These are phyloP conservation scores for Megalops cyprinoides DNA, from an alignment of 2,797 vertebrate species.

Conservation along the genomic window DNA sequence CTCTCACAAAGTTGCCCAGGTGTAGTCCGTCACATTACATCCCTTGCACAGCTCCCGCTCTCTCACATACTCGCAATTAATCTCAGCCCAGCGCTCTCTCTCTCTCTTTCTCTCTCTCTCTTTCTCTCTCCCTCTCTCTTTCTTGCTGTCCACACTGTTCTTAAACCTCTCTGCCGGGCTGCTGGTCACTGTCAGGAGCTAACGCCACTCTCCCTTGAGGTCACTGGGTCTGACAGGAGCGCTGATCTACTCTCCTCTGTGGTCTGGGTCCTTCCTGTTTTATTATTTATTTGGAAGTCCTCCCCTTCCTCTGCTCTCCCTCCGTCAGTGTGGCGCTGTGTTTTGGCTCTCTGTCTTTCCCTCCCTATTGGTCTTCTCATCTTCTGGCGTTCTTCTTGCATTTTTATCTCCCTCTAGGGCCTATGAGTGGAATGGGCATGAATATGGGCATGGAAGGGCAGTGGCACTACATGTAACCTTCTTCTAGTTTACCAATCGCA, in stretches of 20 bases:
- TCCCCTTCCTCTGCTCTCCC: conserved; percentile 39
- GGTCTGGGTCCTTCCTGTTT: neutral
- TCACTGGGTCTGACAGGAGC: neutral
- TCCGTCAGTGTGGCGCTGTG: conserved; percentile 44
- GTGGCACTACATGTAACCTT: conserved; percentile 99
- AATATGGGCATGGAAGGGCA: conserved; percentile 99
- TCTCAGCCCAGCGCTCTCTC: too few species aligned
- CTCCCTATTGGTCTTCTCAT: conserved; percentile 81
- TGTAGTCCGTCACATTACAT: neutral
- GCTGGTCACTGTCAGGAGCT: neutral
- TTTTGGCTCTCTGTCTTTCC: conserved; percentile 63
- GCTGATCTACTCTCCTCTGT: neutral
- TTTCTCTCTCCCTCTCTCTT: neutral
- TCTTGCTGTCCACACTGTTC: neutral
- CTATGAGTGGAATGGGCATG: conserved; percentile 99
- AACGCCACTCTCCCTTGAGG: conserved; percentile 3
- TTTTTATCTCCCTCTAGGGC: conserved; percentile 93
- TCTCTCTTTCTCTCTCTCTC: neutral
- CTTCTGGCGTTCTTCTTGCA: conserved; percentile 77
- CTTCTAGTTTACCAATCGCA: conserved; percentile 91
- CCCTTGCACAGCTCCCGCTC: neutral
- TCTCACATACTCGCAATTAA: too few species aligned
- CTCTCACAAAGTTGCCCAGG: too few species aligned
- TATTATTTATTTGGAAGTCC: conserved; percentile 33
- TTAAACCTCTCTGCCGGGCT: neutral